Evolutionary conservation across 2,888 invertebrate species (phyloP), one percentile per base, ranked within the genome.

Genomic region (Linnaemya tessellans): DNA sequence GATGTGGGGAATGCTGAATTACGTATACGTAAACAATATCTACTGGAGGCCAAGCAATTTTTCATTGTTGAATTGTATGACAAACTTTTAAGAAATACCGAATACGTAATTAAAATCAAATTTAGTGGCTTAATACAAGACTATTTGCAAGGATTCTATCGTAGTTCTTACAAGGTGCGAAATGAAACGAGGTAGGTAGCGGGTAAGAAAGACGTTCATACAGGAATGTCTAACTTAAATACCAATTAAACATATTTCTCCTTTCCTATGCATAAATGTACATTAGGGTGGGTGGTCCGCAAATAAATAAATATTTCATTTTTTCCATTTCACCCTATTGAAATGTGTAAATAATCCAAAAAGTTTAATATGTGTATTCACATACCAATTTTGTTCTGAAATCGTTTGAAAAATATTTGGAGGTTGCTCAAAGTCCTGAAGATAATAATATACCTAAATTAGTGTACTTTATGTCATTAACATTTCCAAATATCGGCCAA

Each of bases 71-170:
- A 94, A 80, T 92, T 96, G 87, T 93, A 93, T 35, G 94, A 94
- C 68, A 91, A 93, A 30, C 91, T 97, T 84, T 92, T 93, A 87
- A 93, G 92, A 15, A 95, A 95, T 15, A 92, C 93, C 62, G 94
- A 94, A 86, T 97, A 97, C 91, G 92, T 94, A 70, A 90, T 98
- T 86, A 93, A 94, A 87, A 95, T 97, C 84, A 94, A 94, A 65
- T 98, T 95, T 89, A 93, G 93, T 7, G 97, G 97, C 0, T 93
- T 94, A 82, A 93, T 97, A 70, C 96, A 96, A 89, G 96, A 97
- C 90, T 94, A 95, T 87, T 93, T 97, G 46, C 95, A 96, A 89
- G 97, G 97, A 58, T 97, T 97, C 92, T 97, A 97, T 90, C 94
- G 96, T 88, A 97, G 97, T 92, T 96, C 96, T 0, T 97, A 97